Base-by-base conservation (phyloP, 1,140 invertebrate species). In the Euwallacea similis region DNA sequence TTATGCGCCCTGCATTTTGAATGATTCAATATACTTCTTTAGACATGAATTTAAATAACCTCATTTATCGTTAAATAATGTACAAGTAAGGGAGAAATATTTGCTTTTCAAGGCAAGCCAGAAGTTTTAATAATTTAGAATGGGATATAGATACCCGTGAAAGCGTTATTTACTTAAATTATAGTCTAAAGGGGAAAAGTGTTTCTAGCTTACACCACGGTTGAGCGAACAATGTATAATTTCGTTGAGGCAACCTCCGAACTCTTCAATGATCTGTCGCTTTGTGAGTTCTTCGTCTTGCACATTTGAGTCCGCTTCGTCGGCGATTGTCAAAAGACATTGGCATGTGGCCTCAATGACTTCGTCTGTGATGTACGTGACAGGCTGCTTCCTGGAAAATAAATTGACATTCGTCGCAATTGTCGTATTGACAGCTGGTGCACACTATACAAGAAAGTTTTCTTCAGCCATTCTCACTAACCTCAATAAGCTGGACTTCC, bases 281-380 rank as follows among this genome's bases (percentile, higher is more conserved):
- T 98, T 91, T n/a, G 93, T 90, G 76, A 91, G 87, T 71, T 90
- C 91, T 7, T 87, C 85, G 13, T 87, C 85, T 71, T 88, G 82
- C 78, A 87, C 87, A 73, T 85, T 85, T 75, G 87, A 86, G 76
- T 95, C 91, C 2, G 90, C 90, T 80, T 95, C 92, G 72, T 93
- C 91, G 10, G 94, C 94, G 80, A 96, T 92, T 2, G 96, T 95
- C 75, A 99, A 84, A 76, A 99, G 85, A 83, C 97, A 98, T 76
- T 96, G 92, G 79, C 94, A 94, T 2, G 97, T 97, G 42, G 97
- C 96, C 81, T 98, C 95, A 4, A 98, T 92, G 2, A 99, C 95
- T 81, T 97, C 95, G 43, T 91, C 87, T 3, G 94, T 97, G 77
- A 98, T 89, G 81, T 95, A 94, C 75, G 90, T 93, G 80, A 91